Base-by-base conservation (phyloP, 2,797 vertebrate genomes). In the Knipowitschia caucasica region DNA sequence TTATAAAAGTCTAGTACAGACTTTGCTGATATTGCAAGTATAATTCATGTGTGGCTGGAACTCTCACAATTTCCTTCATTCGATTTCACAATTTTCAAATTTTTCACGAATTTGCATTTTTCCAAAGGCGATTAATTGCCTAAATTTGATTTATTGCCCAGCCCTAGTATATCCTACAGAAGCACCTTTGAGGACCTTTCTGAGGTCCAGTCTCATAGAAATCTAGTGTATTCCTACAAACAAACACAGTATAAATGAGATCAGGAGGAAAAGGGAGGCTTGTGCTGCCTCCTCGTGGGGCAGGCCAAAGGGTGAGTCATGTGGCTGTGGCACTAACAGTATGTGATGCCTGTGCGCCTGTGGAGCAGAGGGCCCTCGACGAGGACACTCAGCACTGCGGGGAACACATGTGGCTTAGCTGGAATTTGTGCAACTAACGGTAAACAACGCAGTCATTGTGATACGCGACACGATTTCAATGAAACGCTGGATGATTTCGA, bases 401-500 rank as follows among this genome's bases (percentile, higher is more conserved):
- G 57, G 57, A 60, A 57, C 50, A 52, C 21, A 10, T 64, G 35
- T 26, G 15, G 29, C 39, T 69, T 77, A 15, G 25, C 54, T 57
- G 34, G 36, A 51, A 53, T 64, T 56, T 42, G 12, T 24, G 15
- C 7, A 46, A 40, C 58, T 59, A 62, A 64, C 50, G 58, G 21
- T 3, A 45, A 71, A 59, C 68, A 77, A 64, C 46, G 25, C 14
- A 33, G 61, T 23, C 24, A 51, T 36, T 36, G 43, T 39, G 56
- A 73, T 56, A 12, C 39, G 67, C n/a, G 2, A 53, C 38, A 67
- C 62, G 21, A 29, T 75, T 64, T 67, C 62, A 62, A 62, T 18
- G 42, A 75, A 75, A 69, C 61, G 61, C 1, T 49, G 46, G 26
- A 38, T 26, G 40, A 64, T 58, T 30, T 70, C 25, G 31, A 56